Evolutionary conservation across 2,888 invertebrate genomes (phyloP).

Genomic region (Thymelicus lineola): DNA sequence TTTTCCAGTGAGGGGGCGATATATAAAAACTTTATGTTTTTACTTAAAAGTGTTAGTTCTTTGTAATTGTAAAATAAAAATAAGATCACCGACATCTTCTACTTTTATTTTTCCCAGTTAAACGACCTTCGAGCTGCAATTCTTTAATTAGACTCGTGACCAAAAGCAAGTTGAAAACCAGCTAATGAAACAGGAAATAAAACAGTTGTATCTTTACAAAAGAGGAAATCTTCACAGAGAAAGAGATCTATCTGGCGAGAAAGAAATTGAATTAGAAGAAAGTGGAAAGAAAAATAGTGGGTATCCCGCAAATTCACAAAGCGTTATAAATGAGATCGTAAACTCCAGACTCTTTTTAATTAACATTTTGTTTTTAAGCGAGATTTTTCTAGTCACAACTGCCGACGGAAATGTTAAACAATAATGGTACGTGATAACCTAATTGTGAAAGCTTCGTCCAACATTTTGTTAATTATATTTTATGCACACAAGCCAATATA

Average conservation of each 20-base stretch:
- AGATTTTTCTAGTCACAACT: constrained; percentile 44
- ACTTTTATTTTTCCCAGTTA: not conserved
- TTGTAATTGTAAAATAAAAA: too few relatives aligned
- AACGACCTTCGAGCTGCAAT: constrained; percentile 12
- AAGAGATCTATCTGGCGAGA: constrained; percentile 28
- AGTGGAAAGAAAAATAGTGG: constrained; percentile 31
- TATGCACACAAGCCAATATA: too few relatives aligned
- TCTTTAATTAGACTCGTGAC: constrained; percentile 18
- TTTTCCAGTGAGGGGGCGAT: too few relatives aligned
- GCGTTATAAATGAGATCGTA: constrained; percentile 57
- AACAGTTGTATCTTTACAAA: constrained; percentile 27
- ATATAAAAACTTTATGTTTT: too few relatives aligned
- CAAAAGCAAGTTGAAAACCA: constrained; percentile 11
- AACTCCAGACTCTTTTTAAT: constrained; percentile 57
- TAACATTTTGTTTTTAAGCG: constrained; percentile 62
- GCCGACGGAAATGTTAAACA: constrained; percentile 12
- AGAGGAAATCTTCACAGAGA: constrained; percentile 30
- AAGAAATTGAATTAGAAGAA: constrained; percentile 22
- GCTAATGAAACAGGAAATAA: constrained; percentile 15
- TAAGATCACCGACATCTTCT: too few relatives aligned
- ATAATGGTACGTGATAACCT: constrained; percentile 4
- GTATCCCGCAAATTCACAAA: constrained; percentile 50
- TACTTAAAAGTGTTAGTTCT: too few relatives aligned
- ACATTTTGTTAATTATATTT: not conserved
- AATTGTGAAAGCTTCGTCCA: not conserved